Evolutionary conservation across 2,113 vertebrate genomes (phyloP).

Genomic region (Cynocephalus volans): DNA sequence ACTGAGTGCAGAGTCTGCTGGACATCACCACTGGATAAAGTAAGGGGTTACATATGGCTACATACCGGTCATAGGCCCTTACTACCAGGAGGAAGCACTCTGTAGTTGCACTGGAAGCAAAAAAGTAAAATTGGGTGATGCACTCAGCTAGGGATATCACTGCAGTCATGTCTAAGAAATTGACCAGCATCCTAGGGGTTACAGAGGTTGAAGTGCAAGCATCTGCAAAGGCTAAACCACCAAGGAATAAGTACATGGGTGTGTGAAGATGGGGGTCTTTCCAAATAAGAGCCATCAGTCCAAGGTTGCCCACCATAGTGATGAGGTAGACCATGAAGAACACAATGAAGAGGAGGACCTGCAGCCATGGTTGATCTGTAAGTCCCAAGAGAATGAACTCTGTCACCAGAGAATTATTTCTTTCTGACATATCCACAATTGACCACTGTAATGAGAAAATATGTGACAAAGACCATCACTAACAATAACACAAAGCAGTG

Average conservation of each 20-base stretch:
- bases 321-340: background rate
- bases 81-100: conserved; percentile 66
- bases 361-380: background rate
- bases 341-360: background rate
- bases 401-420: background rate
- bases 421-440: conserved; percentile 6
- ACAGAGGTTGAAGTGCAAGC: conserved; percentile 22
- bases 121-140: conserved; percentile 37
- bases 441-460: background rate
- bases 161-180: conserved; percentile 15
- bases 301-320: background rate
- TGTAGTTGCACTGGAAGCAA: conserved; percentile 31
- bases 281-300: background rate
- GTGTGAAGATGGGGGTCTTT: background rate
- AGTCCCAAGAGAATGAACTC: conserved; percentile 25
- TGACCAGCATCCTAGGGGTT: conserved; percentile 40
- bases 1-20: background rate
- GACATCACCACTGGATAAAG: conserved; percentile 65
- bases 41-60: conserved; percentile 51
- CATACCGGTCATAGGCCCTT: conserved; percentile 64
- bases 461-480: background rate
- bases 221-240: conserved; percentile 41
- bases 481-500: background rate
- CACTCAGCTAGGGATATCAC: background rate
- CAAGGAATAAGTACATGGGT: conserved; percentile 23